phyloP scores from a whole-genome alignment of 2,113 vertebrate species.

The Hyaena hyaena region DNA sequence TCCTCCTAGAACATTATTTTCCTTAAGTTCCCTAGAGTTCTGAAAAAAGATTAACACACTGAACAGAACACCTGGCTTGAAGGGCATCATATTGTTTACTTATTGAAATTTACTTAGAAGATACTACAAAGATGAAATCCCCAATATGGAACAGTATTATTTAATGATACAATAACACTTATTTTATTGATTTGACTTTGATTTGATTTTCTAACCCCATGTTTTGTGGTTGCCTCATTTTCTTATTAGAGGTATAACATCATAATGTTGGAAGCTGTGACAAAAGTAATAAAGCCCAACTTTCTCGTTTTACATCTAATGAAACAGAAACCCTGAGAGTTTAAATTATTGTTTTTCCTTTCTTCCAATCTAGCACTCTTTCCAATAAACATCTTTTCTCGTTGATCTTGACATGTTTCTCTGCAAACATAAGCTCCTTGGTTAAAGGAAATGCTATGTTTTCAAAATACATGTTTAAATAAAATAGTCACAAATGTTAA shows the following conservation, averaged over 20 bases:
- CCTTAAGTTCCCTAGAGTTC: neutral
- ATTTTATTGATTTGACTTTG: conserved; percentile 43
- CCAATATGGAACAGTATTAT: conserved; percentile 12
- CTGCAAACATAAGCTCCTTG: conserved; percentile 31
- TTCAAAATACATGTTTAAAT: neutral
- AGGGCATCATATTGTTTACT: conserved; percentile 11
- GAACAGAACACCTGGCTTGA: neutral
- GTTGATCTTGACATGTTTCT: neutral
- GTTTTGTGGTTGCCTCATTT: conserved; percentile 35
- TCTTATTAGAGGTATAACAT: neutral
- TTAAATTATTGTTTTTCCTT: conserved; percentile 31
- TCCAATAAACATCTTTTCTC: conserved; percentile 1
- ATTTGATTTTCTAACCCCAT: conserved; percentile 15
- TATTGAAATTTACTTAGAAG: conserved; percentile 19
- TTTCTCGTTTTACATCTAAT: neutral
- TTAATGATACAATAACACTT: neutral
- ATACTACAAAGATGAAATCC: conserved; percentile 24
- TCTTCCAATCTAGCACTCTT: neutral
- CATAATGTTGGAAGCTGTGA: conserved; percentile 8
- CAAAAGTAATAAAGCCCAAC: conserved; percentile 19
- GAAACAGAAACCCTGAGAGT: neutral
- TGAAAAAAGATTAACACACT: conserved; percentile 16
- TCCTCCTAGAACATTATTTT: conserved; percentile 1
- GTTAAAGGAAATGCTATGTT: conserved; percentile 27
- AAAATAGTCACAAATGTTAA: conserved; percentile 36